Conservation (phyloP, 2,113 vertebrate species). For the Onychostoma macrolepis region DNA sequence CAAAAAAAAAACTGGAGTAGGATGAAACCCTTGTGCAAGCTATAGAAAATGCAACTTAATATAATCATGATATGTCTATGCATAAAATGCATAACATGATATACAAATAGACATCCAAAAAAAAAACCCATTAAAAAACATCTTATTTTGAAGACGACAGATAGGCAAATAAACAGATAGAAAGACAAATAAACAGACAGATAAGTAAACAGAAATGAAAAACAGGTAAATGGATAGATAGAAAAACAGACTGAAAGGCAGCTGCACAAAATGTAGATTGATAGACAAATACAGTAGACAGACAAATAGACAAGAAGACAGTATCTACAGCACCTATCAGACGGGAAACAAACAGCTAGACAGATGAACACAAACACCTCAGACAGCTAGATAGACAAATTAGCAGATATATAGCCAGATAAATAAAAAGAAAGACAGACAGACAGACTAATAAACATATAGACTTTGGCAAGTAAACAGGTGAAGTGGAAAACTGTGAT, state of each 20-base stretch:
- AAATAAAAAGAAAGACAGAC: not conserved
- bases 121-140: not conserved
- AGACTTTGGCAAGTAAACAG: not conserved
- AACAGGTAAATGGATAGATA: too few relatives aligned
- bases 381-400: not conserved
- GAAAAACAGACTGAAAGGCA: not conserved
- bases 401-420: not conserved
- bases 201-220: not conserved
- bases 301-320: not conserved
- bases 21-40: not conserved
- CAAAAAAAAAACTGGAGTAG: not conserved
- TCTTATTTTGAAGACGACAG: not conserved
- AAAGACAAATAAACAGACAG: not conserved
- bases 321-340: not conserved
- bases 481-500: not conserved
- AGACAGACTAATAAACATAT: not conserved
- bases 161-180: not conserved
- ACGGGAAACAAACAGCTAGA: not conserved
- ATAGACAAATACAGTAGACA: not conserved
- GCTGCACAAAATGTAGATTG: not conserved
- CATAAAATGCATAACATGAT: not conserved
- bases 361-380: not conserved
- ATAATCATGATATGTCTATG: not conserved
- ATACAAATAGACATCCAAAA: not conserved
- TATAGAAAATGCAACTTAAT: not conserved